Base-by-base conservation (phyloP, 1,140 invertebrate species). In the Pemphigus obesinymphae region DNA sequence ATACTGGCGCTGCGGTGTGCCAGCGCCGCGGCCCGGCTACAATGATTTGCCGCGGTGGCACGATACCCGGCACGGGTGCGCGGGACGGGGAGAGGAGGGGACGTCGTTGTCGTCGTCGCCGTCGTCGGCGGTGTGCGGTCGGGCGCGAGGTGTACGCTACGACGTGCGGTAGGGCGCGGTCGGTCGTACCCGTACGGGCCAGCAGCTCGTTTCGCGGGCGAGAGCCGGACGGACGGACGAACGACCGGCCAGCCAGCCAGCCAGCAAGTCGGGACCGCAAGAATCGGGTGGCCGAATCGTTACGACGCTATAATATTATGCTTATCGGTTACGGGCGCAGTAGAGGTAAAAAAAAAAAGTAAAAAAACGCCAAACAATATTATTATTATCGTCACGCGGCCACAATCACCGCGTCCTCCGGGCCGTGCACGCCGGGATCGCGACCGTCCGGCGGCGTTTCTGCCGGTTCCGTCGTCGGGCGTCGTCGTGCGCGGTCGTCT, bases 41-140 rank as follows among this genome's bases (percentile, higher is more conserved):
- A 75, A 75, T 75, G 72, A 75, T 75, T 75, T 48, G 70, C 70
- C n/a, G 43, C 70, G 40, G 26, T 37, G 63, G 63, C 63, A 66
- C n/a, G 63, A 66, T 66, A 66, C 13, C n/a, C n/a, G n/a, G 63
- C 34, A 48, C 2, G 2, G 63, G 17, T 37, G 34, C 8, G 31
- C 34, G 20, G 37, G 20, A 1, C 20, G 37, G 66, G 17, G 10
- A 34, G n/a, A 29, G 7, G 29, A 8, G 58, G 26, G 29, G 29
- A 31, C 26, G 58, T 61, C 29, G 55, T 61, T 13, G 23, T 58
- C 23, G 55, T 55, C 61, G 63, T 26, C 23, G 63, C 31, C n/a
- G 34, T 17, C 34, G 34, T n/a, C 20, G 34, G 66, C 31, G 70
- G 45, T 8, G 68, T 72, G 40, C 0, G 68, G 68, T 23, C 23